A percentile compares a stretch with the other conserved stretches of the same genome.
Conservation (phyloP, 2,888 invertebrate species). For the Xanthia icteritia region DNA sequence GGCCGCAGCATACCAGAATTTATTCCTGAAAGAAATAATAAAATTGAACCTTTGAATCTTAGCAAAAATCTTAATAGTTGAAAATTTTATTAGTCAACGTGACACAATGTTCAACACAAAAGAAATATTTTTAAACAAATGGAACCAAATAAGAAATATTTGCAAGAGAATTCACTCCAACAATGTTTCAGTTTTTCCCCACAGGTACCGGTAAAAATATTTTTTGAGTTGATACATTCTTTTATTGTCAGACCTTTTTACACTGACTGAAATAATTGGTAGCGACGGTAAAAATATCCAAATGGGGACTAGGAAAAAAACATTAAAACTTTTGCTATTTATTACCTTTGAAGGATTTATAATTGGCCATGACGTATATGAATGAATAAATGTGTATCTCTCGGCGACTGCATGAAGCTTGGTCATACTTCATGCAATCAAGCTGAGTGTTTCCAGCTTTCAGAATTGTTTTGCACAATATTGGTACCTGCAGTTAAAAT, state of each 20-base stretch:
- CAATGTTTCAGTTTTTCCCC: slow-evolving; percentile 25
- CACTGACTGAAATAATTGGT: slow-evolving; percentile 25
- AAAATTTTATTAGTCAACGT: neutral
- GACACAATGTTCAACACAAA: neutral
- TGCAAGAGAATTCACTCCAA: slow-evolving; percentile 8
- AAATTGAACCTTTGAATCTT: neutral
- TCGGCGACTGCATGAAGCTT: too few species aligned
- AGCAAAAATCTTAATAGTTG: neutral
- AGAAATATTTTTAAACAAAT: slow-evolving; percentile 23
- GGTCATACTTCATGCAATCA: too few species aligned
- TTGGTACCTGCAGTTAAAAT: too few species aligned
- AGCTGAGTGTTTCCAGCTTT: too few species aligned
- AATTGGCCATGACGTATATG: neutral
- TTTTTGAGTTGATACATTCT: slow-evolving; percentile 32
- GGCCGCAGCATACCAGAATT: too few species aligned
- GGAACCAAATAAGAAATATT: neutral
- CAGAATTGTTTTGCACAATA: too few species aligned
- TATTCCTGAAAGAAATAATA: neutral
- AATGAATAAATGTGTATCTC: too few species aligned
- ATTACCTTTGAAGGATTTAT: neutral
- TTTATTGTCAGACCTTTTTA: slow-evolving; percentile 17
- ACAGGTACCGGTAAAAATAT: slow-evolving; percentile 6
- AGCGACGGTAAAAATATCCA: neutral
- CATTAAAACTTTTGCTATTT: neutral
- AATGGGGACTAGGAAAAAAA: neutral